Percentiles rank a stretch among this genome's conserved stretches.
Conservation (phyloP, 2,797 vertebrate species). For the Muraenolepis orangiensis region DNA sequence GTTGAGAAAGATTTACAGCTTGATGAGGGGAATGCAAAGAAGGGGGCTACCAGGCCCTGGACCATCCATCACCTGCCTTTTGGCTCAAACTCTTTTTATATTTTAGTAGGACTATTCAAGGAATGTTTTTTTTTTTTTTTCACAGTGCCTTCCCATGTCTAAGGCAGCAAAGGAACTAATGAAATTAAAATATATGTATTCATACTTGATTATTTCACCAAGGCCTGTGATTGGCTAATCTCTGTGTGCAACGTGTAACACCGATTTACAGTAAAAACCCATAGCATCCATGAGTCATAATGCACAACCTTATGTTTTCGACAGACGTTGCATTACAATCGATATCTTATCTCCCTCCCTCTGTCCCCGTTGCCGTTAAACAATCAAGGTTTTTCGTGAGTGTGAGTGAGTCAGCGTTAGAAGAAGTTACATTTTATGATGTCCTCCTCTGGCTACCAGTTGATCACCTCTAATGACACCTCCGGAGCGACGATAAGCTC, state of each 20-base stretch:
- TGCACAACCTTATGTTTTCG: neutral
- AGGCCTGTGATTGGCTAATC: neutral
- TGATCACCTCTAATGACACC: conserved; percentile 31
- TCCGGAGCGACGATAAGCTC: neutral
- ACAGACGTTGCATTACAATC: neutral
- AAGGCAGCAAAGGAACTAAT: conserved; percentile 33
- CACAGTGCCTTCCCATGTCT: conserved; percentile 55
- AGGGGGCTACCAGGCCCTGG: conserved; percentile 48
- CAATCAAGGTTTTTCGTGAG: neutral
- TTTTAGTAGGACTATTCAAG: conserved; percentile 37
- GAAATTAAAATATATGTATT: neutral
- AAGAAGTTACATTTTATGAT: neutral
- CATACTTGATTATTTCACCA: neutral
- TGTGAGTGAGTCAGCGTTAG: neutral
- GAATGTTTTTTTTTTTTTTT: conserved; percentile 39
- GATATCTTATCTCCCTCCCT: neutral
- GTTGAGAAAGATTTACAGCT: conserved; percentile 80
- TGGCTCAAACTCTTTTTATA: conserved; percentile 40
- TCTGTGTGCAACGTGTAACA: neutral
- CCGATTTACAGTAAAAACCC: neutral
- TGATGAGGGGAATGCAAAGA: conserved; percentile 64
- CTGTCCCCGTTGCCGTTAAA: neutral
- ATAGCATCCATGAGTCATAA: neutral
- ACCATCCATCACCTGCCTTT: conserved; percentile 72
- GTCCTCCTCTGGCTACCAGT: conserved; percentile 17